Percentiles rank a stretch among this genome's conserved stretches.
These are phyloP conservation scores for Magallana angulata DNA, from an alignment of 1,140 invertebrate species.

Conservation along the genomic window DNA sequence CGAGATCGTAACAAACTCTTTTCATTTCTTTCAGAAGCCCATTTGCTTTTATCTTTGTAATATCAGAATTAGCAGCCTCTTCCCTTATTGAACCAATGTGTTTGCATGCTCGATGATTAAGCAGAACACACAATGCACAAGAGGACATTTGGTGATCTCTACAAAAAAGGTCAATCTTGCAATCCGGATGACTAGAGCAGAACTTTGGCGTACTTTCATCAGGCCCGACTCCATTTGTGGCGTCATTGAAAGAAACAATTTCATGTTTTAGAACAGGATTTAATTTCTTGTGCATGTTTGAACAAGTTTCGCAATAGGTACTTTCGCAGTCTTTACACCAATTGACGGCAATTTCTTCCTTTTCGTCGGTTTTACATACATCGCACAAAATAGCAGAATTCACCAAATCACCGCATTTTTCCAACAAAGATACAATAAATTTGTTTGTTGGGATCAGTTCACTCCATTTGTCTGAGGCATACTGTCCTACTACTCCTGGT, in stretches of 20 bases:
- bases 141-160: neutral
- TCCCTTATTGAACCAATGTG: neutral
- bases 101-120: neutral
- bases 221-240: neutral
- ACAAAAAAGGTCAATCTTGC: neutral
- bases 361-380: neutral
- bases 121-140: neutral
- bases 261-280: neutral
- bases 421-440: neutral
- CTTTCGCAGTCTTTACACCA: neutral
- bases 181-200: neutral
- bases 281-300: neutral
- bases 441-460: neutral
- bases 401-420: neutral
- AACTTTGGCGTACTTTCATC: neutral
- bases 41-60: neutral
- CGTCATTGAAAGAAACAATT: neutral
- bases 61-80: neutral
- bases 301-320: neutral
- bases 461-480: neutral
- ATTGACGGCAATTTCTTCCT: neutral
- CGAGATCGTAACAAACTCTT: neutral
- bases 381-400: neutral
- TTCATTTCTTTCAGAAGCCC: neutral
- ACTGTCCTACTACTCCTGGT: neutral